Conservation (phyloP, 2,113 vertebrate genomes). For the Catagonus wagneri region DNA sequence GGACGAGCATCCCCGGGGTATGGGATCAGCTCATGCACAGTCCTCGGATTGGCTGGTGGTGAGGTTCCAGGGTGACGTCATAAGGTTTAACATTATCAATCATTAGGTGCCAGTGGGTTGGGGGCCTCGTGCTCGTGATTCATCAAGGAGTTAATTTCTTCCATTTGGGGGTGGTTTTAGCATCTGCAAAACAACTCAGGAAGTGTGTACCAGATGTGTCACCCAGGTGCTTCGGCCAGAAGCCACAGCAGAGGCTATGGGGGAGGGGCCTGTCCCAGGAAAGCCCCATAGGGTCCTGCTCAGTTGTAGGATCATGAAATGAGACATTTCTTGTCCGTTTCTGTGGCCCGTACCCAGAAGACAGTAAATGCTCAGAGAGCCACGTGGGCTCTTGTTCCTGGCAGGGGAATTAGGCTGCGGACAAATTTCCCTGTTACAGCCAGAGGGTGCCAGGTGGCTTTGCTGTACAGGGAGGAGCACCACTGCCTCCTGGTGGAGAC, state of each 20-base stretch:
- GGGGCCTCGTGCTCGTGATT: neutral
- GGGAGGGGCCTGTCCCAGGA: neutral
- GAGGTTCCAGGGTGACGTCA: neutral
- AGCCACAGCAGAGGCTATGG: neutral
- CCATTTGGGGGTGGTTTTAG: neutral
- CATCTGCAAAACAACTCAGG: neutral
- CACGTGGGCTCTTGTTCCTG: rapidly evolving
- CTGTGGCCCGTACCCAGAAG: neutral
- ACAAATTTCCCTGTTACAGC: no score
- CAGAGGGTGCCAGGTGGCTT: rapidly evolving
- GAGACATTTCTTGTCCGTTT: rapidly evolving
- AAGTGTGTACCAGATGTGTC: neutral
- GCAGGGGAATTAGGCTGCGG: rapidly evolving
- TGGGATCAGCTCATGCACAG: neutral
- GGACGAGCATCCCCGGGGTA: no score
- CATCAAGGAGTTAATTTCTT: neutral
- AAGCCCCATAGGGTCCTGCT: neutral
- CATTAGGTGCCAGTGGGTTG: neutral
- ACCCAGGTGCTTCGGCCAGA: neutral
- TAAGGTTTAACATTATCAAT: neutral
- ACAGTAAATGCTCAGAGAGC: rapidly evolving
- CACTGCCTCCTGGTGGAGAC: rapidly evolving
- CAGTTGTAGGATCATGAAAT: neutral
- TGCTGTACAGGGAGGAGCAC: rapidly evolving
- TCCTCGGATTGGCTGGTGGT: neutral